Base-by-base conservation (phyloP, 2,113 vertebrate species). In the Sturnus vulgaris region DNA sequence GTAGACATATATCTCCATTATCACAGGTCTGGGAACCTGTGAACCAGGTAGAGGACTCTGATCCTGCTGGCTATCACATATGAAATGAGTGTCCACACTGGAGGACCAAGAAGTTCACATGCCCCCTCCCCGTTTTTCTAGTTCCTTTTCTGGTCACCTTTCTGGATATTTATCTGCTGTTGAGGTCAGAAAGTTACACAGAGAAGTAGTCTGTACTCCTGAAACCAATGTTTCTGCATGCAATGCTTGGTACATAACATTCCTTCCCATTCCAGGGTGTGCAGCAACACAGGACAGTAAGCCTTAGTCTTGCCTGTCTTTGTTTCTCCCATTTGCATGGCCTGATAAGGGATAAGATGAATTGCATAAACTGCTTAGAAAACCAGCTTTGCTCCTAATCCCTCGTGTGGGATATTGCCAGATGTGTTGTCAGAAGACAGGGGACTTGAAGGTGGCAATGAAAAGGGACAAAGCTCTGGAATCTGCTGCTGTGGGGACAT, bases 241-340 rank as follows among this genome's bases (percentile, higher is more conserved):
- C 12, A 33, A 0, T 0, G 0, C 9, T 27, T 86, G 12, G 5
- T 2, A 2, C 19, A 30, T 11, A 49, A 11, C 1, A 0, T 15
- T 40, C 10, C 22, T 84, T 63, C 5, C 13, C 21, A 3, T 8
- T 23, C 42, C 18, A n/a, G 28, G 24, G 7, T 44, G 11, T 35
- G 17, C 33, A 65, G 40, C 24, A 30, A 11, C 3, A 7, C 3
- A 17, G 22, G 33, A 7, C 8, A 3, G 11, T 3, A 39, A 75
- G 5, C 6, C 10, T 70, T 25, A 28, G 47, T 5, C 31, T 64
- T 76, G 55, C 30, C 15, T 86, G 30, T 56, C 20, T n/a, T 17
- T 63, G 13, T n/a, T 53, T 49, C 7, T 68, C 25, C 12, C 5
- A 5, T 71, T 86, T 76, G 7, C 8, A 11, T 2, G 3, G 39